phyloP scores from a whole-genome alignment of 92 coral and sea anemone species.

The Hydrozoanthus gracilis region DNA sequence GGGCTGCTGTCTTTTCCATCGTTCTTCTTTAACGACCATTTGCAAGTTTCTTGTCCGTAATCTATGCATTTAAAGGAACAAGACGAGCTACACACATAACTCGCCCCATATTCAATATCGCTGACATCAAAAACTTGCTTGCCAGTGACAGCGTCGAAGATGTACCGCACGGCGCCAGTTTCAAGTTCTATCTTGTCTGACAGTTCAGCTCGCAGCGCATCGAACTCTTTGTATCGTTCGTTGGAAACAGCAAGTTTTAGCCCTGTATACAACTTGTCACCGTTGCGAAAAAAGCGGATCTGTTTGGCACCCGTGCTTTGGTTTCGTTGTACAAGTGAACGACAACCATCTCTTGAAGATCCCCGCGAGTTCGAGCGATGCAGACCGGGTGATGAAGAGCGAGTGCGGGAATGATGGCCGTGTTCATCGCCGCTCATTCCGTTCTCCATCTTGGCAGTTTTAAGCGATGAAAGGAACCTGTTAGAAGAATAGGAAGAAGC shows the following conservation, averaged over 20 bases:
- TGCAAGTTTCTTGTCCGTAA: slow-evolving; percentile 70
- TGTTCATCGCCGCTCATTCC: slow-evolving; percentile 96
- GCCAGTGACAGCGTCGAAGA: slow-evolving; percentile 85
- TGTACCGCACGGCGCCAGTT: slow-evolving; percentile 90
- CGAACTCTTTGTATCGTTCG: slow-evolving; percentile 97
- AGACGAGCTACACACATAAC: slow-evolving; percentile 90
- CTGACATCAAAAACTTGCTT: slow-evolving; percentile 80
- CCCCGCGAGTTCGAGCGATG: slow-evolving; percentile 93
- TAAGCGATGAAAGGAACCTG: slow-evolving; percentile 41
- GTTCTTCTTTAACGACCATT: slow-evolving; percentile 78
- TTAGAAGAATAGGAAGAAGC: slow-evolving; percentile 41
- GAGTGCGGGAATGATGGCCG: slow-evolving; percentile 61
- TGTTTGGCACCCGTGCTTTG: slow-evolving; percentile 96
- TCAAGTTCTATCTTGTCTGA: slow-evolving; percentile 88
- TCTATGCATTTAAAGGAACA: slow-evolving; percentile 72
- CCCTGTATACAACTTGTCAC: slow-evolving; percentile 91
- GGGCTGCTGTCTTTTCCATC: slow-evolving; percentile 51
- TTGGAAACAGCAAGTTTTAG: slow-evolving; percentile 94
- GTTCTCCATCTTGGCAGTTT: slow-evolving; percentile 79
- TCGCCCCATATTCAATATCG: slow-evolving; percentile 87
- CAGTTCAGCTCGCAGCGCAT: slow-evolving; percentile 88
- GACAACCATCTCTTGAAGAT: slow-evolving; percentile 80
- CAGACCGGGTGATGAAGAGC: slow-evolving; percentile 83
- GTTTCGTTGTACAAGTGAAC: slow-evolving; percentile 94
- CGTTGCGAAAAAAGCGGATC: slow-evolving; percentile 96